A percentile compares a stretch with the other conserved stretches of the same genome.
These are phyloP conservation scores for Caradrina clavipalpis DNA, from an alignment of 2,888 invertebrate genomes.

Conservation along the genomic window DNA sequence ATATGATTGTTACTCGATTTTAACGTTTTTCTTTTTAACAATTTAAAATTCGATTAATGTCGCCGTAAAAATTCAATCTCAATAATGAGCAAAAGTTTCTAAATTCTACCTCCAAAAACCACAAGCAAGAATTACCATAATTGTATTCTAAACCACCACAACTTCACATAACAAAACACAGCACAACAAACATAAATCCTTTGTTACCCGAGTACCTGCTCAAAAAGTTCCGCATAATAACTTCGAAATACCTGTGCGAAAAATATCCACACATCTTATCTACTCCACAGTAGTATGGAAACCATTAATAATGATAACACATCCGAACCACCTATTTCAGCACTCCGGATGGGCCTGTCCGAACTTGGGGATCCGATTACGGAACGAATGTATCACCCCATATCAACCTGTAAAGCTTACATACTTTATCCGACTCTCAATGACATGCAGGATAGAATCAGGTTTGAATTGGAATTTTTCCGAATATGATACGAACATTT, in stretches of 20 bases:
- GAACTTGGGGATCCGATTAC: constrained; percentile 62
- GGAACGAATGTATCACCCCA: constrained; percentile 61
- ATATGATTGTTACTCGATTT: constrained; percentile 1
- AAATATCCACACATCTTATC: constrained; percentile 54
- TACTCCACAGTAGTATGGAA: constrained; percentile 52
- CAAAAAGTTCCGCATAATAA: constrained; percentile 61
- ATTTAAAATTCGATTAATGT: background rate
- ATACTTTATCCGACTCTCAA: constrained; percentile 48
- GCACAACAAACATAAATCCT: constrained; percentile 49
- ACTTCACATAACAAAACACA: constrained; percentile 39
- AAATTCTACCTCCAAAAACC: constrained; percentile 18
- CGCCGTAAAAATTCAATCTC: background rate
- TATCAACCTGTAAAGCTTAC: constrained; percentile 52
- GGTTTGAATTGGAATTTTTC: constrained; percentile 27
- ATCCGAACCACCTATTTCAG: constrained; percentile 65
- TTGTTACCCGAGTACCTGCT: constrained; percentile 48
- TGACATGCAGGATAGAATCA: constrained; percentile 52
- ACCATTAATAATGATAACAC: constrained; percentile 68
- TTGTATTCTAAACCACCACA: constrained; percentile 45
- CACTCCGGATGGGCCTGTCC: constrained; percentile 58
- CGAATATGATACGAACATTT: background rate
- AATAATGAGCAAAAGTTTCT: constrained; percentile 25
- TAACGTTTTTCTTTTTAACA: background rate
- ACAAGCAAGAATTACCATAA: constrained; percentile 47
- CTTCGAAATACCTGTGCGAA: constrained; percentile 51